These are phyloP conservation scores for Stictocephala bisonia DNA, from an alignment of 2,888 invertebrate species.

Conservation along the genomic window DNA sequence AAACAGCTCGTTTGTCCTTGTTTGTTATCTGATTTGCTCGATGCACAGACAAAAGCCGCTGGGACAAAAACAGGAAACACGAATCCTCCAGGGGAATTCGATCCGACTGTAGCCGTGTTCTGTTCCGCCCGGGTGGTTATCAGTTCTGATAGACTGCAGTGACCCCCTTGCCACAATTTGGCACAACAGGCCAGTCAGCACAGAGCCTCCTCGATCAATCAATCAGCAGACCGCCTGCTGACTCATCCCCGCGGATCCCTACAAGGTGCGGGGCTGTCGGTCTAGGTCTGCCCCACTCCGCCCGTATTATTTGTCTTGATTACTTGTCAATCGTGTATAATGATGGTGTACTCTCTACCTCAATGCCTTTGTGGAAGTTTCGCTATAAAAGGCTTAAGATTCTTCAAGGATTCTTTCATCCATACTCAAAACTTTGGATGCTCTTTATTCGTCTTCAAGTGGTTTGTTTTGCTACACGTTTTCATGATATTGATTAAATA, in stretches of 20 bases:
- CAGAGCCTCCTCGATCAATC: conserved; percentile 20
- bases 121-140: conserved; percentile 5
- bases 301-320: conserved; percentile 29
- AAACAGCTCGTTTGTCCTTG: background rate
- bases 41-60: conserved; percentile 1
- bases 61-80: background rate
- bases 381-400: background rate
- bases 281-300: background rate
- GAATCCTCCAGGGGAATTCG: conserved; percentile 4
- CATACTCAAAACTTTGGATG: too few species aligned
- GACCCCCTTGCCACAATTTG: background rate
- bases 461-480: too few species aligned
- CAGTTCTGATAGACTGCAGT: background rate
- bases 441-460: too few species aligned
- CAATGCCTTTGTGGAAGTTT: background rate
- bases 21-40: conserved; percentile 7
- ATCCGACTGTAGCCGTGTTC: background rate
- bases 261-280: background rate
- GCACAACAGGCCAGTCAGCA: too few species aligned
- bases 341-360: background rate
- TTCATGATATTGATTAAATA: too few species aligned
- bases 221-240: conserved; percentile 29
- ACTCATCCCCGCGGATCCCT: background rate
- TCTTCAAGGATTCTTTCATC: too few species aligned
- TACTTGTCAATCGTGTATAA: conserved; percentile 10